Evolutionary conservation across 2,888 invertebrate genomes (phyloP).

Genomic region (Matsumyia berberina): DNA sequence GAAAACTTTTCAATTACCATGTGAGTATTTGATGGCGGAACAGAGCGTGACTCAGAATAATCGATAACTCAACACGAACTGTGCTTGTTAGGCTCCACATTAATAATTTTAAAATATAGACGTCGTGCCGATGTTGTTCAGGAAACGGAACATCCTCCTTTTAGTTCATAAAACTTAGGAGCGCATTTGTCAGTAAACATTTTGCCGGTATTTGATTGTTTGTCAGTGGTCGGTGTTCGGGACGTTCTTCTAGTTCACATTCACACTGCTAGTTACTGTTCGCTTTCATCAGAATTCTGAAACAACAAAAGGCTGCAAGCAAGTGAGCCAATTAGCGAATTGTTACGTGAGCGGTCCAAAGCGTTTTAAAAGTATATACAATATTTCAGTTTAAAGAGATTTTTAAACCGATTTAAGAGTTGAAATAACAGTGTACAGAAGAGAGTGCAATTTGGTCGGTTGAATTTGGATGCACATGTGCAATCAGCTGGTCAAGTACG

Average conservation of each 20-base stretch:
- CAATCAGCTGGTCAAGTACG: not conserved
- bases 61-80: not conserved
- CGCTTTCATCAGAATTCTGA: not conserved
- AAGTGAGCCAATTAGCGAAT: not conserved
- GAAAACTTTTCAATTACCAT: not conserved
- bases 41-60: not conserved
- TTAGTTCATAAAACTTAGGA: no score
- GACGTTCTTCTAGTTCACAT: not conserved
- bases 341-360: no score
- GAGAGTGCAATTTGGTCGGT: not conserved
- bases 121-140: no score
- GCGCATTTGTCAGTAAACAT: slow-evolving; percentile 7
- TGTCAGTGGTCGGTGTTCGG: not conserved
- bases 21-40: not conserved
- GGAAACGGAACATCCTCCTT: not conserved
- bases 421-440: no score
- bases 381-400: not conserved
- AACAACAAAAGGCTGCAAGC: slow-evolving; percentile 2
- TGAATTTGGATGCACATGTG: not conserved
- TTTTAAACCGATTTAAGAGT: not conserved
- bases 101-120: not conserved
- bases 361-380: no score
- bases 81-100: not conserved
- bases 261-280: not conserved
- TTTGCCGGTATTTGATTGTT: not conserved